phyloP scores from a whole-genome alignment of 2,113 vertebrate genomes.

The Vimba vimba region DNA sequence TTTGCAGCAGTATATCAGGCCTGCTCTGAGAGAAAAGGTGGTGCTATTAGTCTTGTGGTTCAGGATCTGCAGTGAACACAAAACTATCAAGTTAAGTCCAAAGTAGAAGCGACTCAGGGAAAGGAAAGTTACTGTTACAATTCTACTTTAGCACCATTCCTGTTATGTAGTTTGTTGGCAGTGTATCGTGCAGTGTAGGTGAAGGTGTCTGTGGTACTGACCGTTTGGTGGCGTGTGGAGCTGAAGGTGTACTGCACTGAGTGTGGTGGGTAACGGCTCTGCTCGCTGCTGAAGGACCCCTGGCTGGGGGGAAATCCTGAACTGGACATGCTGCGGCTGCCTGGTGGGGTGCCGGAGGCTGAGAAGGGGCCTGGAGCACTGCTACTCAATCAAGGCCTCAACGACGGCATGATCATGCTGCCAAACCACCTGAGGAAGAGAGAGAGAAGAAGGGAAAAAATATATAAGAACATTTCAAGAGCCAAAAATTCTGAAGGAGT shows the following conservation, averaged over 20 bases:
- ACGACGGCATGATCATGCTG: constrained; percentile 82
- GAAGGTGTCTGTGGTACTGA: constrained; percentile 62
- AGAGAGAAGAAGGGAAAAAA: background rate
- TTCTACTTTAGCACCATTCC: background rate
- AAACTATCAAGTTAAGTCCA: background rate
- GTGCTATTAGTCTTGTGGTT: background rate
- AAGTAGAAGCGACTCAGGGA: background rate
- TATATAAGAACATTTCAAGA: background rate
- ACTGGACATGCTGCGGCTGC: constrained; percentile 87
- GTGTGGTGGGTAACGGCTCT: constrained; percentile 90
- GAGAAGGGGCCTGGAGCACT: constrained; percentile 63
- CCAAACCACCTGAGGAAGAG: constrained; percentile 79
- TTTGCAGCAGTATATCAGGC: background rate
- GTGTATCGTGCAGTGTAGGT: background rate
- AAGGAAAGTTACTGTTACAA: background rate
- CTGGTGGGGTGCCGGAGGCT: constrained; percentile 66
- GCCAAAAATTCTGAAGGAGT: background rate
- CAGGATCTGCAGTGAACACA: background rate
- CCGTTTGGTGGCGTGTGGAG: constrained; percentile 88
- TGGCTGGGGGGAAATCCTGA: constrained; percentile 96
- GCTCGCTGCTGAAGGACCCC: constrained; percentile 95
- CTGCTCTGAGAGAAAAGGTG: background rate
- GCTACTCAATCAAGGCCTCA: constrained; percentile 78
- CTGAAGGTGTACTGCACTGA: constrained; percentile 94
- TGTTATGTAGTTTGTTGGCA: background rate